Evolutionary conservation across 37 sponge, comb jelly and placozoan species (phyloP).

Genomic region (Trichoplax adhaerens): DNA sequence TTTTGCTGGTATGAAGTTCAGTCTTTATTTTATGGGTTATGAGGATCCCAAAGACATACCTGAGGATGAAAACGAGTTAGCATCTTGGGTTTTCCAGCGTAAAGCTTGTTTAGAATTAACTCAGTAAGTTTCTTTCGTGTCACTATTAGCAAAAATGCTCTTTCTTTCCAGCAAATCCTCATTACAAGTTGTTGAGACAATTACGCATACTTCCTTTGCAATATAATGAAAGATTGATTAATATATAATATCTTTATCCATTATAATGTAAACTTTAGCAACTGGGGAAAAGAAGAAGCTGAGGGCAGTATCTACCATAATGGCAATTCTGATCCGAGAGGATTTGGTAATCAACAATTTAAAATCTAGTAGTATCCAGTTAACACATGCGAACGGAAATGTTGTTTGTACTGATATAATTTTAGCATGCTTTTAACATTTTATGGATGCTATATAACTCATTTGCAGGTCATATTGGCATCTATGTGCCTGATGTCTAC

Average conservation of each 20-base stretch:
- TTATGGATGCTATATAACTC: background rate
- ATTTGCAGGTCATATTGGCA: constrained; percentile 55
- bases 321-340: constrained; percentile 53
- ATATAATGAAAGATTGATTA: background rate
- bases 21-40: constrained; percentile 64
- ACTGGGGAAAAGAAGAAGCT: constrained; percentile 66
- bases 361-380: background rate
- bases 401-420: too few species aligned
- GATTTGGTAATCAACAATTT: constrained; percentile 36
- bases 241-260: background rate
- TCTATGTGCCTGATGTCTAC: constrained; percentile 64
- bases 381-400: background rate
- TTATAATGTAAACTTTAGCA: constrained; percentile 10
- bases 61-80: constrained; percentile 29
- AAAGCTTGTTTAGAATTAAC: constrained; percentile 57
- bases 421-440: too few species aligned
- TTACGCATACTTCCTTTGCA: background rate
- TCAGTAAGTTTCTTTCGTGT: constrained; percentile 22
- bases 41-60: constrained; percentile 59
- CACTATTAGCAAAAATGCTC: too few species aligned
- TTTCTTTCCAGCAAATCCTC: too few species aligned
- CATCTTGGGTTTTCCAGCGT: constrained; percentile 30
- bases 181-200: too few species aligned
- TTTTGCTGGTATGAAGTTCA: constrained; percentile 56
- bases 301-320: constrained; percentile 48